Conservation (phyloP, 2,888 invertebrate species). For the Drosophila mercatorum region DNA sequence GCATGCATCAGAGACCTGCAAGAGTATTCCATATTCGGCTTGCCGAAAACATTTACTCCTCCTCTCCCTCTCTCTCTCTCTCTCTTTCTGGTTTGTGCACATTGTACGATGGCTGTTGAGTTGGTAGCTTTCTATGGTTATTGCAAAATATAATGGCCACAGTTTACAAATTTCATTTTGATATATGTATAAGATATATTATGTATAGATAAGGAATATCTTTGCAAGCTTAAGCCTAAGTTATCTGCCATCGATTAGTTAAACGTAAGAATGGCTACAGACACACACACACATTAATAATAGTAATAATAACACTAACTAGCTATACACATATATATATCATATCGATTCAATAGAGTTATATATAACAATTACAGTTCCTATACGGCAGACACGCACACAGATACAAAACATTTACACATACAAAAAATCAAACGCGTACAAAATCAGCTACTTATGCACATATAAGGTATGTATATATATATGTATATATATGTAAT, state of each 20-base stretch:
- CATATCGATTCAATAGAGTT: constrained; percentile 37
- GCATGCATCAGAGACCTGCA: not conserved
- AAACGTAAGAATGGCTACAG: constrained; percentile 37
- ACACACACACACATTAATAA: constrained; percentile 35
- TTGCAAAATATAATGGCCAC: constrained; percentile 47
- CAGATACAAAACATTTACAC: constrained; percentile 54
- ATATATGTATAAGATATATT: constrained; percentile 14
- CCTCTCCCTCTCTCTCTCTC: not conserved
- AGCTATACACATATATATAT: constrained; percentile 47
- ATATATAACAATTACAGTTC: constrained; percentile 60
- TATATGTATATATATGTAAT: constrained; percentile 13
- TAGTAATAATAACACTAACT: constrained; percentile 42
- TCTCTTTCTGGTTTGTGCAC: constrained; percentile 33
- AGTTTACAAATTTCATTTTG: constrained; percentile 15
- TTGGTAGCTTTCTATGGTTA: constrained; percentile 25
- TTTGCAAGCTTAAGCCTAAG: constrained; percentile 45
- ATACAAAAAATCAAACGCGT: constrained; percentile 64
- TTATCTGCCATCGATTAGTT: constrained; percentile 18
- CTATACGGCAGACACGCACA: constrained; percentile 43
- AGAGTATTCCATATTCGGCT: constrained; percentile 12
- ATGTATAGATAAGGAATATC: constrained; percentile 50
- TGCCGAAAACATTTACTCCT: not conserved
- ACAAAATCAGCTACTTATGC: constrained; percentile 70
- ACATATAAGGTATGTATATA: constrained; percentile 17
- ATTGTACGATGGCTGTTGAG: constrained; percentile 42